A percentile compares a stretch with the other conserved stretches of the same genome.
phyloP scores from a whole-genome alignment of 1,140 invertebrate species.

The Cydia pomonella region DNA sequence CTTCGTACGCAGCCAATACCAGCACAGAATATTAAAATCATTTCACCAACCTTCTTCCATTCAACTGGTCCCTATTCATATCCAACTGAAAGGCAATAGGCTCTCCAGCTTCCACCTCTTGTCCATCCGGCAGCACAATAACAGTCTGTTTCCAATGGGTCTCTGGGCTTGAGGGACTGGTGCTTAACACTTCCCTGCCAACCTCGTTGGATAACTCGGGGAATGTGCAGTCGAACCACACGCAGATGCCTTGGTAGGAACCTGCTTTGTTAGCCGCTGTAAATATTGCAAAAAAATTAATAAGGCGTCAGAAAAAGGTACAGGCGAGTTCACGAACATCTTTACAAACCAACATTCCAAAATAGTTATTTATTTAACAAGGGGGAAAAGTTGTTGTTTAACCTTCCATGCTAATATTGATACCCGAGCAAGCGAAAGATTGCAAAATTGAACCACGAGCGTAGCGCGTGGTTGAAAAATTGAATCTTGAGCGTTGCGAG shows the following conservation, averaged over 20 bases:
- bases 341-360: no score
- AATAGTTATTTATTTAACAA: no score
- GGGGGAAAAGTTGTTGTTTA: no score
- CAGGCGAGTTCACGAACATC: no score
- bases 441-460: no score
- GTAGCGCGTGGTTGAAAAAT: no score
- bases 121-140: slow-evolving; percentile 85
- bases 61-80: slow-evolving; percentile 77
- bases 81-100: slow-evolving; percentile 86
- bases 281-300: slow-evolving; percentile 28
- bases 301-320: background rate
- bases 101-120: slow-evolving; percentile 80
- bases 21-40: no score
- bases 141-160: slow-evolving; percentile 99
- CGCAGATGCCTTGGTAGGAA: slow-evolving; percentile 86
- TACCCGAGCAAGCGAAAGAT: no score
- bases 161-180: slow-evolving; percentile 86
- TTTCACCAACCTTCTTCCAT: slow-evolving; percentile 55
- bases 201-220: slow-evolving; percentile 58
- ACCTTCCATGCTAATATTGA: no score
- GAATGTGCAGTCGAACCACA: slow-evolving; percentile 85
- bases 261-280: slow-evolving; percentile 81
- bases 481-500: no score
- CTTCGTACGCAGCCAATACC: no score
- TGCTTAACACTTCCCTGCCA: slow-evolving; percentile 83